Conservation (phyloP, 2,113 vertebrate genomes). For the Podiceps cristatus region DNA sequence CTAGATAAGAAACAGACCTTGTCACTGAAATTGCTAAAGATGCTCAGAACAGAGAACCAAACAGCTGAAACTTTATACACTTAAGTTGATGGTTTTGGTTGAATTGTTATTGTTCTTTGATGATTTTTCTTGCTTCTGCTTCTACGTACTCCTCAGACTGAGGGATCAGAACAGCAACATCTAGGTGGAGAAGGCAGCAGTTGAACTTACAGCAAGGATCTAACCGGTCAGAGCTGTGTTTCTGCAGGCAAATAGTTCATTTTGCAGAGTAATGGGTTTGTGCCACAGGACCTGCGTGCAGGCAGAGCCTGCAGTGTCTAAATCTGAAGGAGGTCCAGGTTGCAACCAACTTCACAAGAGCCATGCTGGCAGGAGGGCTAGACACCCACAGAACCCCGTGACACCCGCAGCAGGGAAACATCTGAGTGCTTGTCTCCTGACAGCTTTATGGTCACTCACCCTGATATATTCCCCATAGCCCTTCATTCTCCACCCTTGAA, state of each 20-base stretch:
- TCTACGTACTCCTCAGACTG: background rate
- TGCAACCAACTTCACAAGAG: background rate
- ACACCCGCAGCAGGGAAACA: accelerated
- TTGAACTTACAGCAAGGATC: background rate
- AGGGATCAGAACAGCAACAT: background rate
- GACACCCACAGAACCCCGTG: background rate
- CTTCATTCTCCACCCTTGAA: background rate
- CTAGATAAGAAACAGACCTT: background rate
- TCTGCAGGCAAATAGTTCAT: background rate
- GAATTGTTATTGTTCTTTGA: background rate
- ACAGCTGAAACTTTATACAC: background rate
- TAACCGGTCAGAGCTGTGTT: background rate
- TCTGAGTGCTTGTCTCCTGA: background rate
- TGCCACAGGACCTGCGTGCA: background rate
- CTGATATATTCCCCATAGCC: background rate
- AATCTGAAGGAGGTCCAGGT: background rate
- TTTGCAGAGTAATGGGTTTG: background rate
- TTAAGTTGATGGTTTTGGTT: background rate
- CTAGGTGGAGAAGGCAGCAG: background rate
- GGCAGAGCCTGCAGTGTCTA: background rate
- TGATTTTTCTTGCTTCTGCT: background rate
- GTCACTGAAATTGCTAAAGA: background rate
- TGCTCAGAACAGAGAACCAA: background rate
- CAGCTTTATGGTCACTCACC: background rate
- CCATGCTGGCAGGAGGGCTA: background rate